Percentiles rank a stretch among this genome's conserved stretches.
These are phyloP conservation scores for Panagrolaimus sp. DNA, from an alignment of 1,140 invertebrate species.

Conservation along the genomic window DNA sequence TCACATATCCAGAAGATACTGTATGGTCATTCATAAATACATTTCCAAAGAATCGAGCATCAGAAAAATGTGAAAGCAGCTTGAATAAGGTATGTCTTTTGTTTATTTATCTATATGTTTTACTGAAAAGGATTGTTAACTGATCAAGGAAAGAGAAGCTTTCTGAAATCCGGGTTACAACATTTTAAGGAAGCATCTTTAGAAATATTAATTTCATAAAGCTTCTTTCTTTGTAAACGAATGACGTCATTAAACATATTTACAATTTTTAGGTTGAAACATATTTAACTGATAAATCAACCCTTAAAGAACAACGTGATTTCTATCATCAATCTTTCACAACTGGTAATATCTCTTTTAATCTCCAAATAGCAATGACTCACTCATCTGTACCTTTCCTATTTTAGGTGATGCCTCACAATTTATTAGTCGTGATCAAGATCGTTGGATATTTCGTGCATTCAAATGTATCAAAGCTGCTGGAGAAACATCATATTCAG, in stretches of 20 bases:
- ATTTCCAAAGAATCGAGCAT: slow-evolving; percentile 29
- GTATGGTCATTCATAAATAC: slow-evolving; percentile 32
- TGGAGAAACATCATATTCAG: slow-evolving; percentile 52
- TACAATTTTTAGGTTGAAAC: slow-evolving; percentile 28
- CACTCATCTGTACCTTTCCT: slow-evolving; percentile 30
- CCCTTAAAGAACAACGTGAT: slow-evolving; percentile 34
- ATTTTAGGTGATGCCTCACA: slow-evolving; percentile 19
- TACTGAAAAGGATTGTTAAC: too few relatives aligned
- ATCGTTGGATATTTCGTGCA: slow-evolving; percentile 54
- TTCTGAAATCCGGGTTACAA: too few relatives aligned
- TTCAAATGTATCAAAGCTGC: slow-evolving; percentile 56
- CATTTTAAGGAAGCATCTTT: too few relatives aligned
- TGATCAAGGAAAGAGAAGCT: too few relatives aligned
- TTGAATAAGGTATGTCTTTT: slow-evolving; percentile 29
- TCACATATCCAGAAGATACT: slow-evolving; percentile 31
- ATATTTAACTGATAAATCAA: slow-evolving; percentile 32
- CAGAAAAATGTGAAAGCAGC: slow-evolving; percentile 30
- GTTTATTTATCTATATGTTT: too few relatives aligned
- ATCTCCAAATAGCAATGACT: slow-evolving; percentile 30
- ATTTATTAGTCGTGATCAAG: slow-evolving; percentile 45
- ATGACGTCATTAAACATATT: neutral
- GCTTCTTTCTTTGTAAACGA: slow-evolving; percentile 15
- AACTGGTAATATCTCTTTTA: slow-evolving; percentile 26
- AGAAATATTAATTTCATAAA: neutral
- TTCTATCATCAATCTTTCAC: slow-evolving; percentile 35